Evolutionary conservation across 2,888 invertebrate species (phyloP), one percentile per base, ranked within the genome.

Genomic region (Pilophorus perplexus): DNA sequence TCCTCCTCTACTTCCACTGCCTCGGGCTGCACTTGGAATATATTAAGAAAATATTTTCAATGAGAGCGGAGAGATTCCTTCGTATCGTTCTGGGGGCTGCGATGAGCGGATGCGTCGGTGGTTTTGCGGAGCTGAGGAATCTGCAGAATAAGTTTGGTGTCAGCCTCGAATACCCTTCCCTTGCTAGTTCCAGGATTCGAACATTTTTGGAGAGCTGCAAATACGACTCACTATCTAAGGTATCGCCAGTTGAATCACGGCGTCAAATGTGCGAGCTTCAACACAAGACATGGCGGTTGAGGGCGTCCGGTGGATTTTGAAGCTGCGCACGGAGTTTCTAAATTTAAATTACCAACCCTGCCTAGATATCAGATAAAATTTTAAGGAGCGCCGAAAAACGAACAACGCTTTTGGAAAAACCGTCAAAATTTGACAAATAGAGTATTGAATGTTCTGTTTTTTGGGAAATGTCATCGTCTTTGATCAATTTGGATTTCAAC

Each of bases 11-110:
- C 12, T 28, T 25, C 5, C 23, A 59, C 33, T 55, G n/a, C 18
- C 37, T 55, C 20, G 37, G 28, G 14, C 59, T 59, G 3, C 59
- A 59, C 25, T 23, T 59, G 23, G 22, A 42, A 1, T 42, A 42
- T 5, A 1, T 42, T 25, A 18, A 16, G 23, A 59, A 59, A 8
- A n/a, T 59, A 1, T 40, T 16, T 5, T 4, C 14, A 25, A 59
- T 42, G 40, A 59, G 28, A 22, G 23, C 8, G 14, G 16, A n/a
- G 1, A 59, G 40, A 42, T 42, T 42, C 27, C 22, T 18, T 2
- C 59, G 25, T 6, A 23, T 59, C 3, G 16, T 59, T 6, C 42
- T 33, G 1, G 10, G 2, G 27, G 59, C n/a, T 16, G 27, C 16
- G 18, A 23, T n/a, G n/a, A 14, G 20, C 20, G 14, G 12, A 6